These are phyloP conservation scores for Ichneumon xanthorius DNA, from an alignment of 2,888 invertebrate genomes.

Conservation along the genomic window DNA sequence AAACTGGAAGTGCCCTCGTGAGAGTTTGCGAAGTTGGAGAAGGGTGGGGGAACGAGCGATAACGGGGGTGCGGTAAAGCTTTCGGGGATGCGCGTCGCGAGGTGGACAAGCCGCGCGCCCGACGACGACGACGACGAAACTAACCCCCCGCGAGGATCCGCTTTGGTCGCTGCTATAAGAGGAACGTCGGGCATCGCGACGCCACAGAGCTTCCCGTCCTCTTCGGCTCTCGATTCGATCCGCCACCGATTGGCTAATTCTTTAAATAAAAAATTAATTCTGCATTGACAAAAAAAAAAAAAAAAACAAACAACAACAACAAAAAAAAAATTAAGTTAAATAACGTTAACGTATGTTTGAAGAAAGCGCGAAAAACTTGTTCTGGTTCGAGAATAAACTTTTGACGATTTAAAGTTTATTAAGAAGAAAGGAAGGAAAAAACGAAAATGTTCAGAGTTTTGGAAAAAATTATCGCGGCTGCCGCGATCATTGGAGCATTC, in stretches of 20 bases:
- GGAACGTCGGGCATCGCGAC: conserved; percentile 77
- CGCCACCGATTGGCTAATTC: conserved; percentile 38
- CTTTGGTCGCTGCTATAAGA: conserved; percentile 76
- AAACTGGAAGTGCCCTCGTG: conserved; percentile 40
- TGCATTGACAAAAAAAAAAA: background rate
- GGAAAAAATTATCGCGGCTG: conserved; percentile 39
- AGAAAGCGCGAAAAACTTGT: conserved; percentile 7
- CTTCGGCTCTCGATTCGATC: conserved; percentile 67
- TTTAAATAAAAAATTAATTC: background rate
- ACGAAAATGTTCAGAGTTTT: conserved; percentile 57
- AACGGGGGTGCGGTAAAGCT: conserved; percentile 59
- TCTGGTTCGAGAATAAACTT: background rate
- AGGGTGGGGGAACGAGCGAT: conserved; percentile 38
- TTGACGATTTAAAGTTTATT: background rate
- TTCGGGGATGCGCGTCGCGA: conserved; percentile 75
- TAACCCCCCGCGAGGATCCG: conserved; percentile 69
- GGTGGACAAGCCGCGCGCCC: conserved; percentile 65
- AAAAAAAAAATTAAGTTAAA: too few species aligned
- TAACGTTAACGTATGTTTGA: background rate
- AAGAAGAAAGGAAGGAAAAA: background rate
- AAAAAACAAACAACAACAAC: background rate
- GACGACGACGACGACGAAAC: conserved; percentile 41
- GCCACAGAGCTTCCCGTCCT: conserved; percentile 74
- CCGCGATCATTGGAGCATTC: conserved; percentile 57
- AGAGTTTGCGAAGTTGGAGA: background rate